Percentiles rank a stretch among this genome's conserved stretches.
phyloP scores from a whole-genome alignment of 2,888 invertebrate species.

The Eupithecia exiguata region DNA sequence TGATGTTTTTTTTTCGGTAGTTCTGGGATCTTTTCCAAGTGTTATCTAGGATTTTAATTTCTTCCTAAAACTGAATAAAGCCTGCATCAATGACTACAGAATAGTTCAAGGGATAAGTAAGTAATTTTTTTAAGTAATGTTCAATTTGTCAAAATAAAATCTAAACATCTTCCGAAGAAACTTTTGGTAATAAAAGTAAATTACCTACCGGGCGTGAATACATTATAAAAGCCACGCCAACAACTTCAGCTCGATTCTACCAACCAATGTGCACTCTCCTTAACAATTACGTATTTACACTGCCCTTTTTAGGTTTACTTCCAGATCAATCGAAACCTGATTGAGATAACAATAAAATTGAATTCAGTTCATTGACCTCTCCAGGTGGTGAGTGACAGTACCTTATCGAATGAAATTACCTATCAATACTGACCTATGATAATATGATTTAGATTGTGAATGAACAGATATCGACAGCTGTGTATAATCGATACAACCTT shows the following conservation, averaged over 20 bases:
- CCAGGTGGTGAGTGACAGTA: constrained; percentile 76
- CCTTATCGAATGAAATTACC: constrained; percentile 54
- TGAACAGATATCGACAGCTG: constrained; percentile 57
- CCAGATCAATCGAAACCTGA: constrained; percentile 63
- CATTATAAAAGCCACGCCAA: not conserved
- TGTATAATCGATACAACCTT: constrained; percentile 40
- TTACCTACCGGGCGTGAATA: not conserved
- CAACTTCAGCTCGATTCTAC: not conserved
- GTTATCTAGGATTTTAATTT: not conserved
- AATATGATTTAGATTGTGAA: constrained; percentile 70
- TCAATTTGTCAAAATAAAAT: not conserved
- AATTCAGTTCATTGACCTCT: constrained; percentile 63
- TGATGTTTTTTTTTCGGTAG: too few species aligned
- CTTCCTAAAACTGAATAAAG: not conserved
- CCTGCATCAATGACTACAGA: not conserved
- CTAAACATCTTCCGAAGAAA: not conserved
- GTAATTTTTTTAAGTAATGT: not conserved
- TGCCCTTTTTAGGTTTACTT: constrained; percentile 59
- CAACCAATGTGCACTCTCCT: constrained; percentile 11
- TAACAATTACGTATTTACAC: constrained; percentile 59
- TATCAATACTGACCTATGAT: constrained; percentile 75
- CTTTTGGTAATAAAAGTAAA: too few species aligned
- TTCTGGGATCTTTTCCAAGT: too few species aligned
- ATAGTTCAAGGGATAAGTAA: not conserved
- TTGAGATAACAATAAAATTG: constrained; percentile 49